Evolutionary conservation across 1,140 invertebrate genomes (phyloP).

Genomic region (Drosophila nebulosa): DNA sequence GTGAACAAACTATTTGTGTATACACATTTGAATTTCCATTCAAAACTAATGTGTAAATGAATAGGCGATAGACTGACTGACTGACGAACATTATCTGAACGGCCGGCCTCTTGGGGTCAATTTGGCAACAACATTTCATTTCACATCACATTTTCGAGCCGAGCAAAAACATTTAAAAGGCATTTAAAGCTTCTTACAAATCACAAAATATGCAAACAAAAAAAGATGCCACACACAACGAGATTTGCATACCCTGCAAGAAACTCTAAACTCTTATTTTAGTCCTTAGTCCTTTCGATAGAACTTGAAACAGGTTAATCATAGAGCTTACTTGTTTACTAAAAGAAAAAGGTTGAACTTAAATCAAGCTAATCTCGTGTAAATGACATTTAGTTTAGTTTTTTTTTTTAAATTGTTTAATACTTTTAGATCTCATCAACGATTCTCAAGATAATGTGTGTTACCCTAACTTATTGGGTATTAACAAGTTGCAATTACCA

Average conservation of each 20-base stretch:
- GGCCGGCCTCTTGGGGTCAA: slow-evolving; percentile 68
- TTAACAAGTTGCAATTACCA: slow-evolving; percentile 56
- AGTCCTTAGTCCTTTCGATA: neutral
- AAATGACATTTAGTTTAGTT: too few species aligned
- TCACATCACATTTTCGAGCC: slow-evolving; percentile 15
- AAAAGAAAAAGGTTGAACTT: too few species aligned
- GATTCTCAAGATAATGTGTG: neutral
- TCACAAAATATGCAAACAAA: neutral
- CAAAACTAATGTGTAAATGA: slow-evolving; percentile 75
- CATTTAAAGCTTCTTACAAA: slow-evolving; percentile 58
- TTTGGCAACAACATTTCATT: slow-evolving; percentile 75
- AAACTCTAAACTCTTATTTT: neutral
- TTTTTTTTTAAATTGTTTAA: too few species aligned
- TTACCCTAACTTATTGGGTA: slow-evolving; percentile 32
- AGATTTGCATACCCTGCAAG: neutral
- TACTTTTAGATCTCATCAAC: neutral
- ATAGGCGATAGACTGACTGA: slow-evolving; percentile 35
- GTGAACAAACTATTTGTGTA: slow-evolving; percentile 21
- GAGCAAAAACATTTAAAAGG: slow-evolving; percentile 73
- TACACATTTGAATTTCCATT: slow-evolving; percentile 59
- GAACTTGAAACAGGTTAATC: too few species aligned
- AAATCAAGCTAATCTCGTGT: too few species aligned
- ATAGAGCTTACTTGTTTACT: too few species aligned
- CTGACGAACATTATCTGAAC: neutral
- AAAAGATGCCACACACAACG: slow-evolving; percentile 25